These are phyloP conservation scores for Heptranchias perlo DNA, from an alignment of 2,113 vertebrate species.

Conservation along the genomic window DNA sequence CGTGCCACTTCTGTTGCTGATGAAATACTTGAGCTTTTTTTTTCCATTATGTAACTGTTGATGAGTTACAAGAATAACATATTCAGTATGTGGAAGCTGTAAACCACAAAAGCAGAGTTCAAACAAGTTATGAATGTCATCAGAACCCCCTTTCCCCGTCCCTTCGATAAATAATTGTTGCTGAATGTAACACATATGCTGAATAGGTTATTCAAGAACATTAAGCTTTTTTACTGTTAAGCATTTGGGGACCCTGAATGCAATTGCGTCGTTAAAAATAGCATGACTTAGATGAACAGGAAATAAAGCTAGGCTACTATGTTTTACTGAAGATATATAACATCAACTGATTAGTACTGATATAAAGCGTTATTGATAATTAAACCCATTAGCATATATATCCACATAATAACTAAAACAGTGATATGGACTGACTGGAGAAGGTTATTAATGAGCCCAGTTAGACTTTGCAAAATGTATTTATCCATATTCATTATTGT, in stretches of 20 bases:
- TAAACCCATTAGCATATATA: not conserved
- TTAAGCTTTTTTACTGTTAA: not conserved
- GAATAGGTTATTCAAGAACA: not conserved
- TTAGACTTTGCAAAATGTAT: not conserved
- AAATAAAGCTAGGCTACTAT: not conserved
- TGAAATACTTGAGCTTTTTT: not conserved
- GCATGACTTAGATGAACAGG: not conserved
- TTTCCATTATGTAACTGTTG: no score
- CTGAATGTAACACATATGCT: not conserved
- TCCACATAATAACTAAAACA: no score
- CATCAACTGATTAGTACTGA: not conserved
- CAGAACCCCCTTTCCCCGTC: not conserved
- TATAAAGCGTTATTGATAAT: not conserved
- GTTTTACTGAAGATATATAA: not conserved
- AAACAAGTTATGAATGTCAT: not conserved
- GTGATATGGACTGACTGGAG: no score
- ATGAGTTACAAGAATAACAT: not conserved
- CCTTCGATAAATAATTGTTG: not conserved
- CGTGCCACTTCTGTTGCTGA: not conserved
- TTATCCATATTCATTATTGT: not conserved
- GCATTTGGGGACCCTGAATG: not conserved
- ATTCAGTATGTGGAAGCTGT: not conserved
- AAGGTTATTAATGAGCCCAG: not conserved
- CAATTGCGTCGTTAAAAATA: not conserved
- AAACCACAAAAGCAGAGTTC: not conserved